A percentile compares a stretch with the other conserved stretches of the same genome.
Evolutionary conservation across 2,113 vertebrate genomes (phyloP).

Genomic region (Furnarius figulus): DNA sequence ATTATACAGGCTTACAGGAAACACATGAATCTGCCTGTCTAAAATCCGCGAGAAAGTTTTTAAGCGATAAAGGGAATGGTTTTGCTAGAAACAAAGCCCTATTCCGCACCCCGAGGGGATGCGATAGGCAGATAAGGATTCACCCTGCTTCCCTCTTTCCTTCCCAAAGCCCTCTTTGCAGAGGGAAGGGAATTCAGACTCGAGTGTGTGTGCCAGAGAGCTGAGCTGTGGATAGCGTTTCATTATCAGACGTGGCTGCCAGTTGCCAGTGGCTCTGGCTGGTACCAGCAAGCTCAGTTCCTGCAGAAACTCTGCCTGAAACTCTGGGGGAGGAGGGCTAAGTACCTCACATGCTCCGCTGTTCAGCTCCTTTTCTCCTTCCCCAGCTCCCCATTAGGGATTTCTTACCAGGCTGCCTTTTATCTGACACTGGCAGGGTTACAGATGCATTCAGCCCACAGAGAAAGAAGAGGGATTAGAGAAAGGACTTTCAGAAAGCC

Average conservation of each 20-base stretch:
- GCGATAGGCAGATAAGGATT: slow-evolving; percentile 54
- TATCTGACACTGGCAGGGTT: slow-evolving; percentile 69
- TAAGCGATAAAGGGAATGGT: neutral
- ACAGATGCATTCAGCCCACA: slow-evolving; percentile 65
- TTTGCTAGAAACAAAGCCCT: slow-evolving; percentile 66
- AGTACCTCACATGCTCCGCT: slow-evolving; percentile 37
- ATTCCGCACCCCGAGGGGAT: slow-evolving; percentile 16
- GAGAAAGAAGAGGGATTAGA: slow-evolving; percentile 64
- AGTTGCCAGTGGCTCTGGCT: slow-evolving; percentile 64
- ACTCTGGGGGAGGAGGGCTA: slow-evolving; percentile 46
- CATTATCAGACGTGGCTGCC: slow-evolving; percentile 47
- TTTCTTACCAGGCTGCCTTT: slow-evolving; percentile 71
- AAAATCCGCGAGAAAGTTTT: neutral
- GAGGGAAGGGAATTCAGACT: slow-evolving; percentile 23
- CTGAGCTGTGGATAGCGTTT: neutral
- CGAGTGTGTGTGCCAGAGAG: slow-evolving; percentile 3
- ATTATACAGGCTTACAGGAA: neutral
- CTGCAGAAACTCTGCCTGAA: slow-evolving; percentile 60
- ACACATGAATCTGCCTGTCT: slow-evolving; percentile 56
- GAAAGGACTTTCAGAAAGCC: slow-evolving; percentile 63
- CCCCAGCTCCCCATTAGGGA: slow-evolving; percentile 32
- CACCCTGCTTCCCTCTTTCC: slow-evolving; percentile 38
- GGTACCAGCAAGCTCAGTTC: slow-evolving; percentile 58
- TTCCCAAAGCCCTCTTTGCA: neutral
- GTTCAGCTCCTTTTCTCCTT: slow-evolving; percentile 46